These are phyloP conservation scores for Malachius bipustulatus DNA, from an alignment of 2,888 invertebrate species.

Conservation along the genomic window DNA sequence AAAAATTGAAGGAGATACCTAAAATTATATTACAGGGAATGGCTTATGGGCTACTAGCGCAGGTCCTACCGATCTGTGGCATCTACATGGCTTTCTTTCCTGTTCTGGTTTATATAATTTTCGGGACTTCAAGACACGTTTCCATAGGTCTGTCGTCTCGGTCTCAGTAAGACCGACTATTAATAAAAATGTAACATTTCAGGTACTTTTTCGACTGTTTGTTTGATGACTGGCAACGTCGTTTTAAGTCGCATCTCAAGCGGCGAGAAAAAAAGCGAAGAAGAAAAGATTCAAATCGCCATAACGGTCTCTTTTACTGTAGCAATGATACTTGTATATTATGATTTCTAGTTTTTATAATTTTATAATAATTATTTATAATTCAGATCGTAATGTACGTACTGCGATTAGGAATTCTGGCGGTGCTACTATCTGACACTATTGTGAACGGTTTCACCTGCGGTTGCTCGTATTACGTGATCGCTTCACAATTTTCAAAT, in stretches of 20 bases:
- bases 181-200: too few relatives aligned
- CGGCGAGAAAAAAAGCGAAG: too few relatives aligned
- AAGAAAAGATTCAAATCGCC: conserved; percentile 57
- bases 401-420: conserved; percentile 60
- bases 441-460: conserved; percentile 82
- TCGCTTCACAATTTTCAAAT: conserved; percentile 67
- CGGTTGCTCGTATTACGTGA: conserved; percentile 77
- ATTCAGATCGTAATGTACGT: conserved; percentile 63
- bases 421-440: conserved; percentile 65
- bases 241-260: conserved; percentile 38
- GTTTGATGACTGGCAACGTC: conserved; percentile 81
- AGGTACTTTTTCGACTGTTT: conserved; percentile 77
- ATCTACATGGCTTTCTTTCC: conserved; percentile 83
- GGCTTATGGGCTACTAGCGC: conserved; percentile 66
- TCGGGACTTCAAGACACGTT: conserved; percentile 81
- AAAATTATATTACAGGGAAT: conserved; percentile 45
- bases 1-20: too few relatives aligned
- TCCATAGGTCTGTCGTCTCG: conserved; percentile 64
- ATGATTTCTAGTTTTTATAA: too few relatives aligned
- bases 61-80: conserved; percentile 62
- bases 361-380: too few relatives aligned
- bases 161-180: too few relatives aligned
- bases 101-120: conserved; percentile 70
- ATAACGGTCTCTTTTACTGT: conserved; percentile 66
- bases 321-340: conserved; percentile 65